Conservation (phyloP, 1,140 invertebrate genomes). For the Calephelis virginiensis region DNA sequence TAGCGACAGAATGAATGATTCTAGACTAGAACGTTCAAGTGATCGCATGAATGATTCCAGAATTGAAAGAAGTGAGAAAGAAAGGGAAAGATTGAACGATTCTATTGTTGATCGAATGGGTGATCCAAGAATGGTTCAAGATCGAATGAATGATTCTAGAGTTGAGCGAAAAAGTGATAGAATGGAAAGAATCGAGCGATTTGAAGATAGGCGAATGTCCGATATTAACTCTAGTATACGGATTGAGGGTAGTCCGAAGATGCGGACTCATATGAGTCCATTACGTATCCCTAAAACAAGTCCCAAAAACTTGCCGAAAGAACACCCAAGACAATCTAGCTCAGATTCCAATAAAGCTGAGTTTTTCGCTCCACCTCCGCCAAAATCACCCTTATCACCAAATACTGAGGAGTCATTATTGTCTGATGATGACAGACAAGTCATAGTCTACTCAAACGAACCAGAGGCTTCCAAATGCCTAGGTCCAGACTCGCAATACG, state of each 20-base stretch:
- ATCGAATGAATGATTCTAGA: constrained; percentile 37
- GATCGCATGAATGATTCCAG: constrained; percentile 40
- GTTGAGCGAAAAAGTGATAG: constrained; percentile 33
- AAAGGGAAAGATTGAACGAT: constrained; percentile 33
- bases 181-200: constrained; percentile 36
- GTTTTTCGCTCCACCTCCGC: constrained; percentile 47
- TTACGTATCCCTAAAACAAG: constrained; percentile 50
- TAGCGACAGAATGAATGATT: constrained; percentile 36
- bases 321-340: constrained; percentile 52
- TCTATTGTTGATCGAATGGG: constrained; percentile 33
- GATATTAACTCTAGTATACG: constrained; percentile 61
- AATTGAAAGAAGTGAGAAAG: constrained; percentile 36
- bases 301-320: constrained; percentile 52
- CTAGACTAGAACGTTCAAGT: constrained; percentile 20
- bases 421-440: constrained; percentile 56
- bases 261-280: constrained; percentile 54
- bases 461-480: constrained; percentile 61
- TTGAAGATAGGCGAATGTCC: constrained; percentile 53
- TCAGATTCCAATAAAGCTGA: constrained; percentile 46
- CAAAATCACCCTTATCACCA: constrained; percentile 59
- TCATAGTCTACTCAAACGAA: constrained; percentile 60
- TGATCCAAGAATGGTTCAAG: constrained; percentile 23
- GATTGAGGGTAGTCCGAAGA: constrained; percentile 59
- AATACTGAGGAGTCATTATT: constrained; percentile 66
- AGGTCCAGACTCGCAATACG: constrained; percentile 70